A percentile compares a stretch with the other conserved stretches of the same genome.
These are phyloP conservation scores for Brachylomia viminalis DNA, from an alignment of 2,888 invertebrate genomes.

Conservation along the genomic window DNA sequence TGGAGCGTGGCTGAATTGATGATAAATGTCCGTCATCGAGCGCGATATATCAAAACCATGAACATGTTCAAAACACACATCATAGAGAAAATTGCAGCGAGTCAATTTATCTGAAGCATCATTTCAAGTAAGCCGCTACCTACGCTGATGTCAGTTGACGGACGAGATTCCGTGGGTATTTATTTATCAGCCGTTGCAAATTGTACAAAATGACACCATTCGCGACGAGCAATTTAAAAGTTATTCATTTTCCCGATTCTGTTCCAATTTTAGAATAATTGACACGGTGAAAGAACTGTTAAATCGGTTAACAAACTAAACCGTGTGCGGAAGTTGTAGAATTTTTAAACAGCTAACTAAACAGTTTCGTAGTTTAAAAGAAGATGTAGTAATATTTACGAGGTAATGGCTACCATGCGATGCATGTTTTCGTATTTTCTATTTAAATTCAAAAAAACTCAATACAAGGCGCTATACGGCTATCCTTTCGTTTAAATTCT, in stretches of 20 bases:
- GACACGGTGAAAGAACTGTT: slow-evolving; percentile 29
- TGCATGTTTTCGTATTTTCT: slow-evolving; percentile 32
- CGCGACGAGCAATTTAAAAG: slow-evolving; percentile 57
- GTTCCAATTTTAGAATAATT: slow-evolving; percentile 11
- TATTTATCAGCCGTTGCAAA: slow-evolving; percentile 63
- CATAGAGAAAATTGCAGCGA: slow-evolving; percentile 50
- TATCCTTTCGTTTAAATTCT: slow-evolving; percentile 30
- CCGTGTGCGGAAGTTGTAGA: slow-evolving; percentile 28
- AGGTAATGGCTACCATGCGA: slow-evolving; percentile 37
- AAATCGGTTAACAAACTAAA: slow-evolving; percentile 33
- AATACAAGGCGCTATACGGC: background rate
- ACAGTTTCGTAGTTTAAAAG: slow-evolving; percentile 37
- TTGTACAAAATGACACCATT: slow-evolving; percentile 68
- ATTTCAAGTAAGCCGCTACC: slow-evolving; percentile 37
- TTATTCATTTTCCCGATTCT: slow-evolving; percentile 44
- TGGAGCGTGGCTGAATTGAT: slow-evolving; percentile 41
- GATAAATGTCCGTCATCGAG: slow-evolving; percentile 16
- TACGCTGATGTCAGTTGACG: slow-evolving; percentile 64
- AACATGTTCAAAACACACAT: slow-evolving; percentile 41
- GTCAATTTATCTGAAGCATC: slow-evolving; percentile 62
- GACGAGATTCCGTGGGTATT: slow-evolving; percentile 53
- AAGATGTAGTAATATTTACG: slow-evolving; percentile 39
- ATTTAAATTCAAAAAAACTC: slow-evolving; percentile 7
- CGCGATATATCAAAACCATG: slow-evolving; percentile 42
- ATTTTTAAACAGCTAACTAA: slow-evolving; percentile 22